A percentile compares a stretch with the other conserved stretches of the same genome.
Conservation (phyloP, 1,140 invertebrate species). For the Vanessa atalanta region DNA sequence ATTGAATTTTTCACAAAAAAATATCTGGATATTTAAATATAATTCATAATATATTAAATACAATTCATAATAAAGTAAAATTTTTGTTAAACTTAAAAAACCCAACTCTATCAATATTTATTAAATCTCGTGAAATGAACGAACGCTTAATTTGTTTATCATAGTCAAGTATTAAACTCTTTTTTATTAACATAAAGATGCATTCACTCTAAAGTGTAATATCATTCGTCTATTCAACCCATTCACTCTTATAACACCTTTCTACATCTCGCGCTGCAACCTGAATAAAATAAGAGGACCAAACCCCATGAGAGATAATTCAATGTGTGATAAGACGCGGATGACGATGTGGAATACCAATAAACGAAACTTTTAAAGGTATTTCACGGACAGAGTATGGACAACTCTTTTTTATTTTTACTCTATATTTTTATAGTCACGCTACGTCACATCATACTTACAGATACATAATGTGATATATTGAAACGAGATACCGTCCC, state of each 20-base stretch:
- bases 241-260: constrained; percentile 75
- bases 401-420: too few species aligned
- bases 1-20: neutral
- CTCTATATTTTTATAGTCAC: neutral
- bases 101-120: too few species aligned
- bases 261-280: constrained; percentile 61
- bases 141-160: too few species aligned
- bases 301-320: constrained; percentile 60
- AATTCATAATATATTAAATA: too few species aligned
- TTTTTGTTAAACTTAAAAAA: too few species aligned
- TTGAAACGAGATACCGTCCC: constrained; percentile 40
- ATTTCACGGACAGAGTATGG: constrained; percentile 15
- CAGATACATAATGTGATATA: constrained; percentile 36
- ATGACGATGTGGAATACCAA: constrained; percentile 39
- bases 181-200: too few species aligned
- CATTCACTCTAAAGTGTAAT: constrained; percentile 25
- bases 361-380: constrained; percentile 44
- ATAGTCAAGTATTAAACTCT: too few species aligned
- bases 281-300: constrained; percentile 69
- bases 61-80: too few species aligned
- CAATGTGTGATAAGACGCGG: constrained; percentile 45
- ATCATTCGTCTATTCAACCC: constrained; percentile 69
- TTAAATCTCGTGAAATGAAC: too few species aligned
- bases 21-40: neutral
- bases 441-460: constrained; percentile 19